Percentiles rank a stretch among this genome's conserved stretches.
Conservation (phyloP, 1,140 invertebrate species). For the Galendromus occidentalis region DNA sequence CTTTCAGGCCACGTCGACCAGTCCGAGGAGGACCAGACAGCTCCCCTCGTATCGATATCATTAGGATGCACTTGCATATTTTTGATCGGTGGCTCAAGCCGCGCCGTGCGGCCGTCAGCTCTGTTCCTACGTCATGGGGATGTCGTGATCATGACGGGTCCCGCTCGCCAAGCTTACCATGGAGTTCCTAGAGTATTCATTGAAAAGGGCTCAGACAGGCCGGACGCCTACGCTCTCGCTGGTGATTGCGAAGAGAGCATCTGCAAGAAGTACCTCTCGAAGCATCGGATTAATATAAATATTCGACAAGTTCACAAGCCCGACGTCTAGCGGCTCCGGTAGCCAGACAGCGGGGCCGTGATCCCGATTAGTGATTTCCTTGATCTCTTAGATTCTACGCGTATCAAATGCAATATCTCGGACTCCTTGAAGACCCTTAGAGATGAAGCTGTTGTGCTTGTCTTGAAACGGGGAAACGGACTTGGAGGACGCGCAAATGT, state of each 20-base stretch:
- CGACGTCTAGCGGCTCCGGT: constrained; percentile 11
- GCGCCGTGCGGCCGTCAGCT: constrained; percentile 35
- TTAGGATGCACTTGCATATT: constrained; percentile 71
- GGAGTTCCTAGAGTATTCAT: constrained; percentile 54
- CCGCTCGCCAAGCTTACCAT: constrained; percentile 54
- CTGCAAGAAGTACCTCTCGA: constrained; percentile 35
- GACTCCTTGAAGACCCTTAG: too few relatives aligned
- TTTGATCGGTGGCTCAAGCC: constrained; percentile 50
- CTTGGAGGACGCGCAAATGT: too few relatives aligned
- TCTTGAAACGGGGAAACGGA: too few relatives aligned
- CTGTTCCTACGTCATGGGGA: constrained; percentile 56
- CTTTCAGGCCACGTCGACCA: constrained; percentile 59
- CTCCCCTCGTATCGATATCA: constrained; percentile 72
- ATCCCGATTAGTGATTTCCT: too few relatives aligned
- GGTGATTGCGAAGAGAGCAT: constrained; percentile 27
- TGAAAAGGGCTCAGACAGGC: constrained; percentile 30
- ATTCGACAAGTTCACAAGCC: constrained; percentile 41
- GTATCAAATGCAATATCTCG: too few relatives aligned
- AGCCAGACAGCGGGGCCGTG: not conserved
- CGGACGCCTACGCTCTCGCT: constrained; percentile 19
- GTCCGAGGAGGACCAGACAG: constrained; percentile 58
- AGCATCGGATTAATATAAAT: constrained; percentile 52
- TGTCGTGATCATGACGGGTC: constrained; percentile 54
- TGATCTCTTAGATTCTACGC: too few relatives aligned
- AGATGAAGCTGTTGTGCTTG: too few relatives aligned